Base-by-base conservation (phyloP, 2,888 invertebrate species). In the Thereva unica region DNA sequence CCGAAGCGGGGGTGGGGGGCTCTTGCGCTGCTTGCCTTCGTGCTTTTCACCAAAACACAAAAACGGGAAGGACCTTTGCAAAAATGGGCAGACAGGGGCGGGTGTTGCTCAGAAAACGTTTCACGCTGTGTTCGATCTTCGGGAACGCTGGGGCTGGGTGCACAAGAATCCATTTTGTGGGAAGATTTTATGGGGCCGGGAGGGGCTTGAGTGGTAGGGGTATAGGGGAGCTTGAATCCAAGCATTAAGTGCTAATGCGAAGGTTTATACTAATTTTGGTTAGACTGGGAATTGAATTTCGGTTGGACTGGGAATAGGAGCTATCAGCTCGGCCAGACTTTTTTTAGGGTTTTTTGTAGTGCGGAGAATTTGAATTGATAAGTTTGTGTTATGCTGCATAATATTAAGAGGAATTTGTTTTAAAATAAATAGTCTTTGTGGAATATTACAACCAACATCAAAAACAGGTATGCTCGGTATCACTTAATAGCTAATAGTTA, bases 81-180 rank as follows among this genome's bases (percentile, higher is more conserved):
- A 23, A 23, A 61, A 50, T 50, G 40, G 12, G 23, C 49, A 41
- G 61, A 61, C 61, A 50, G 8, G 12, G 23, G 34, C 35, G 23
- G 23, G 50, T 34, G 23, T 38, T 53, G 53, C 23, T 40, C 9
- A 50, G 35, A n/a, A 50, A 61, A 61, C 50, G n/a, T 47, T 61
- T 61, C 61, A 40, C 61, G 61, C 61, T 50, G 50, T 49, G 49
- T 61, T 61, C 61, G 50, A 61, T 61, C 50, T 61, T 41, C 40
- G 23, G 40, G n/a, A 47, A 47, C 47, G 38, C 47, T 23, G 47
- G 23, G 38, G 50, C 23, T 40, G 50, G 50, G 40, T 10, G 59
- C 37, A n/a, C 47, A 12, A 49, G 49, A 40, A 49, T 59, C 49
- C 49, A 35, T 38, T 47, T 59, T 59, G 59, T 57, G 57, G 40